Evolutionary conservation across 2,113 vertebrate species (phyloP).

Genomic region (Nycticorax nycticorax): DNA sequence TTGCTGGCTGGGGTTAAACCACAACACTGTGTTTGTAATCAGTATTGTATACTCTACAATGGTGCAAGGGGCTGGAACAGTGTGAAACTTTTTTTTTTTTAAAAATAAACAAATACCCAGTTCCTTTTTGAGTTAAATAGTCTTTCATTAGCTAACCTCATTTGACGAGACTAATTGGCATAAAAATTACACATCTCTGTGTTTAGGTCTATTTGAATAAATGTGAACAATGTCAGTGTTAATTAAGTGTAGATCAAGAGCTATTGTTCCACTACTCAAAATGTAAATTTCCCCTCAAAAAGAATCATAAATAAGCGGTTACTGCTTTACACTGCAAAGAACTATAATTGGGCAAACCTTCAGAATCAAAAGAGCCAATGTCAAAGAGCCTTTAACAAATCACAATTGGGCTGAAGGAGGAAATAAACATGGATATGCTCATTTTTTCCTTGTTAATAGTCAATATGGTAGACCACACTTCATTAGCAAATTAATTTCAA

Average conservation of each 20-base stretch:
- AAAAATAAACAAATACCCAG: neutral
- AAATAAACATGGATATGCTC: neutral
- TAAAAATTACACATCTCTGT: constrained; percentile 8
- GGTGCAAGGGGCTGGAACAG: neutral
- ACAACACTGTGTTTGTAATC: neutral
- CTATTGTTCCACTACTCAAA: neutral
- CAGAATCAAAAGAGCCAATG: neutral
- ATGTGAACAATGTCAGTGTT: constrained; percentile 11
- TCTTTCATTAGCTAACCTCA: constrained; percentile 31
- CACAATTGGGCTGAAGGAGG: neutral
- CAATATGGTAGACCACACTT: neutral
- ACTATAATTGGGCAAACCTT: neutral
- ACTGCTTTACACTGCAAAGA: neutral
- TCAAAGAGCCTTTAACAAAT: neutral
- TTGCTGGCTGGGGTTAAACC: no score
- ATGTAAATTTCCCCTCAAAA: constrained; percentile 12
- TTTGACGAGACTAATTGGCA: constrained; percentile 38
- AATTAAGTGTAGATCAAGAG: constrained; percentile 38
- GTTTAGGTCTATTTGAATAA: constrained; percentile 24
- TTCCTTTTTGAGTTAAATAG: neutral
- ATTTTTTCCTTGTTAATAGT: neutral
- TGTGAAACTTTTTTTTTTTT: neutral
- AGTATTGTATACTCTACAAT: neutral
- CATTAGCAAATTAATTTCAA: neutral
- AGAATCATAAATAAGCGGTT: constrained; percentile 5